These are phyloP conservation scores for Latrodectus geometricus DNA, from an alignment of 1,140 invertebrate genomes.

Conservation along the genomic window DNA sequence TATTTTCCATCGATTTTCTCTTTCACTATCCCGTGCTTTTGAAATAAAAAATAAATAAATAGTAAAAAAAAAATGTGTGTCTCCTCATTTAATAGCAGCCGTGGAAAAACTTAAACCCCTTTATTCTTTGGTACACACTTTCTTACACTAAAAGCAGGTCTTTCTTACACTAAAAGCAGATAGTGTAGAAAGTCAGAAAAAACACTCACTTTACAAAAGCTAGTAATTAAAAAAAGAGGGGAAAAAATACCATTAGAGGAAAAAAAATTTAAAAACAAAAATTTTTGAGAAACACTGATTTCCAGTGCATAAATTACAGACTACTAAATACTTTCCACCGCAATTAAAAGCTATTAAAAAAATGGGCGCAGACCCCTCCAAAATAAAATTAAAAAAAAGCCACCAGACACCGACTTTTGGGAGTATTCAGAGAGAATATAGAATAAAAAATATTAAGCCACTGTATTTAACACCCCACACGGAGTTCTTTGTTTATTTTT, in stretches of 20 bases:
- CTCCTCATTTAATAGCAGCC: too few species aligned
- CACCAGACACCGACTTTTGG: slow-evolving; percentile 31
- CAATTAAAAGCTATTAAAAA: slow-evolving; percentile 48
- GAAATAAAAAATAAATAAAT: too few species aligned
- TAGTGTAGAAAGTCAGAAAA: too few species aligned
- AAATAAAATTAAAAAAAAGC: slow-evolving; percentile 17
- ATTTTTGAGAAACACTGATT: slow-evolving; percentile 51
- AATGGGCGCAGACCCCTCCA: not conserved
- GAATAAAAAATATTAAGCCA: slow-evolving; percentile 45
- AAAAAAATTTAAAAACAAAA: not conserved
- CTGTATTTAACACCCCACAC: slow-evolving; percentile 54
- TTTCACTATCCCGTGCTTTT: too few species aligned
- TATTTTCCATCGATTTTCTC: too few species aligned
- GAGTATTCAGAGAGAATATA: slow-evolving; percentile 1
- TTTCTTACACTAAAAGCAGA: too few species aligned
- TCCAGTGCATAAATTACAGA: slow-evolving; percentile 58
- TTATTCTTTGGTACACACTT: too few species aligned
- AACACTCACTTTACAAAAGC: too few species aligned
- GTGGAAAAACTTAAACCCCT: too few species aligned
- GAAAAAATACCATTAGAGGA: not conserved
- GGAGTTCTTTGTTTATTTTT: slow-evolving; percentile 35
- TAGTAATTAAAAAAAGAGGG: not conserved
- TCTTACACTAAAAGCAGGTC: too few species aligned
- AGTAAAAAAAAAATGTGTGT: too few species aligned
- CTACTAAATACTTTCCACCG: slow-evolving; percentile 57